Evolutionary conservation across 2,113 vertebrate genomes (phyloP), one percentile per base, ranked within the genome.

Genomic region (Gasterosteus aculeatus): DNA sequence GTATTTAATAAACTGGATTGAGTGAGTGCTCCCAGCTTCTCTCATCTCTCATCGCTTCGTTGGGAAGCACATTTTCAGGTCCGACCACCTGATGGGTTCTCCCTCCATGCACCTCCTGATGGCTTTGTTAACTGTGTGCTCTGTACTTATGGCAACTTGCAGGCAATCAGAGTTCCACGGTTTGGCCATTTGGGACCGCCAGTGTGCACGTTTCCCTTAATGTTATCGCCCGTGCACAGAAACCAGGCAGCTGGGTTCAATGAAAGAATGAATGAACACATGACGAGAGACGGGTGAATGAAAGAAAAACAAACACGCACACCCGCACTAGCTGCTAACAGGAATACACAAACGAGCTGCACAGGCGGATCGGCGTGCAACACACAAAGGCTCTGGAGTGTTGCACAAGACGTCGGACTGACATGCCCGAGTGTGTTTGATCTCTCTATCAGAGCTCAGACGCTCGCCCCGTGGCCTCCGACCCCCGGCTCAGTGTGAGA

Each of bases 361-460:
- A 26, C 35, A 51, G 68, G n/a, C 4, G 26, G 16, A 65, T 70
- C 64, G 49, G 31, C 58, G 22, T 38, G 18, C 35, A 41, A 39
- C 16, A 42, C 18, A 16, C 19, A 4, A 69, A 42, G 58, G 72
- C 67, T 49, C 41, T 15, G 58, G 33, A 56, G 61, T 66, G 81
- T 84, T 84, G 81, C 79, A 41, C 76, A 79, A 87, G 76, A 44
- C 46, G n/a, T 59, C 78, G 46, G 82, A 29, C 78, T 59, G 82
- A 73, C 88, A 64, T 64, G 81, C 74, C 76, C 70, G 57, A 75
- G 88, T 82, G 80, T 78, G 88, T 90, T 82, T 88, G 88, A 93
- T 84, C 84, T 91, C 77, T 88, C 86, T 81, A 85, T 90, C 76
- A 62, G 81, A 22, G 75, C 78, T 86, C 84, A 85, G 87, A 85